These are phyloP conservation scores for Thaumetopoea pityocampa DNA, from an alignment of 1,140 invertebrate species.

Conservation along the genomic window DNA sequence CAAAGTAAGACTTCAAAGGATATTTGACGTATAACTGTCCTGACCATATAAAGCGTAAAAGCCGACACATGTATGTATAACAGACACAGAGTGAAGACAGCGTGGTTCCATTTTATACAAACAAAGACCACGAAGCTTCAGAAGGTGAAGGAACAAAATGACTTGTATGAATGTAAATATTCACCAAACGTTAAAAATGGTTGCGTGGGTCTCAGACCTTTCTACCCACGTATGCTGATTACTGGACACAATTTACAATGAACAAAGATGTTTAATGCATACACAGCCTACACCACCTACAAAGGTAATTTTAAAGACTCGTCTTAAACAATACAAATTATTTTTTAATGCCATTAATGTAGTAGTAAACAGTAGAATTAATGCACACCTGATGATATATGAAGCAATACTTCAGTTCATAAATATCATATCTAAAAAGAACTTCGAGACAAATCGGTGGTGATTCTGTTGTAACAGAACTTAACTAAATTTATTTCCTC, in stretches of 20 bases:
- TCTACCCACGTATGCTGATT: slow-evolving; percentile 8
- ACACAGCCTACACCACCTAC: no score
- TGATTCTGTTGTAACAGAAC: no score
- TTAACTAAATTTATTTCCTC: no score
- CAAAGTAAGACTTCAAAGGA: slow-evolving; percentile 32
- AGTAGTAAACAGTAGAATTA: no score
- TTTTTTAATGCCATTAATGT: no score
- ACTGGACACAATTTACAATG: slow-evolving; percentile 6
- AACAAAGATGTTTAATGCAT: slow-evolving; percentile 13
- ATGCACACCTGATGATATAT: no score
- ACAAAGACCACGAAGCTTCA: slow-evolving; percentile 9
- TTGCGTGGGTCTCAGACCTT: slow-evolving; percentile 9
- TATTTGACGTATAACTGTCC: slow-evolving; percentile 18
- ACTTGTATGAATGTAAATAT: slow-evolving; percentile 7
- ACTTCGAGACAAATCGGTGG: no score
- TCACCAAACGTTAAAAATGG: slow-evolving; percentile 7
- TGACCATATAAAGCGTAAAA: slow-evolving; percentile 45
- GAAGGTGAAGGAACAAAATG: slow-evolving; percentile 3
- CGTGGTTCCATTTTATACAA: slow-evolving; percentile 8
- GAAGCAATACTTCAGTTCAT: no score
- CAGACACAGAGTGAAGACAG: slow-evolving; percentile 15
- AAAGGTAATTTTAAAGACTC: no score
- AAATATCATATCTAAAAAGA: no score
- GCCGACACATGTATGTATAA: slow-evolving; percentile 27
- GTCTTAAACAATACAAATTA: no score